These are phyloP conservation scores for Aphrocallistes beatrix DNA, from an alignment of 37 sponge, comb jelly and placozoan species.

Conservation along the genomic window DNA sequence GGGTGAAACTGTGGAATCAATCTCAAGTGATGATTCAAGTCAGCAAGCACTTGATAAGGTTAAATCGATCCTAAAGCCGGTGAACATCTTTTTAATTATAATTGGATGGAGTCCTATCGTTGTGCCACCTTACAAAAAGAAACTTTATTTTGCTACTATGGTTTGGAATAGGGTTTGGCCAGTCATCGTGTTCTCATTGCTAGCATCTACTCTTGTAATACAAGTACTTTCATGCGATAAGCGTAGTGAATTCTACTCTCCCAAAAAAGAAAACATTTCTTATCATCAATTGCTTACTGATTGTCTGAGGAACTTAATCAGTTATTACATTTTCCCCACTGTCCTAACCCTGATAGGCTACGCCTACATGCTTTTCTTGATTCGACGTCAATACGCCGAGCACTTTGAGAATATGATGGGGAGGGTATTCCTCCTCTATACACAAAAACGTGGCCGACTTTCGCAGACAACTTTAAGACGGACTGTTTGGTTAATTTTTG, in stretches of 20 bases:
- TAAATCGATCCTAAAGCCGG: neutral
- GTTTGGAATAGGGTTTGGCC: neutral
- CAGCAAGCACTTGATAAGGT: neutral
- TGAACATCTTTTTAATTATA: neutral
- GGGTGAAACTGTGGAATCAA: neutral
- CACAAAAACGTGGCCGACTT: neutral
- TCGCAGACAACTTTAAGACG: neutral
- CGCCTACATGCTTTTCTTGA: constrained; percentile 9
- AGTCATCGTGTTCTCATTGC: neutral
- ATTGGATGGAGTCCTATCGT: neutral
- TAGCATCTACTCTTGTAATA: neutral
- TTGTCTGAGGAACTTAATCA: constrained; percentile 6
- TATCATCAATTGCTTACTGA: too few species aligned
- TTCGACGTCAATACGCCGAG: neutral
- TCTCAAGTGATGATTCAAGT: neutral
- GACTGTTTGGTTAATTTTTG: neutral
- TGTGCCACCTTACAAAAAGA: neutral
- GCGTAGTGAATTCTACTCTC: neutral
- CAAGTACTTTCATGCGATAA: neutral
- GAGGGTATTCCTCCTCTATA: neutral
- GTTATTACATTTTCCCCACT: neutral
- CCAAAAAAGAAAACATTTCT: neutral
- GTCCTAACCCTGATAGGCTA: neutral
- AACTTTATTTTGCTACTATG: neutral
- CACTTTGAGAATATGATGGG: neutral